Evolutionary conservation across 2,888 invertebrate genomes (phyloP).

Genomic region (Agrochola lota): DNA sequence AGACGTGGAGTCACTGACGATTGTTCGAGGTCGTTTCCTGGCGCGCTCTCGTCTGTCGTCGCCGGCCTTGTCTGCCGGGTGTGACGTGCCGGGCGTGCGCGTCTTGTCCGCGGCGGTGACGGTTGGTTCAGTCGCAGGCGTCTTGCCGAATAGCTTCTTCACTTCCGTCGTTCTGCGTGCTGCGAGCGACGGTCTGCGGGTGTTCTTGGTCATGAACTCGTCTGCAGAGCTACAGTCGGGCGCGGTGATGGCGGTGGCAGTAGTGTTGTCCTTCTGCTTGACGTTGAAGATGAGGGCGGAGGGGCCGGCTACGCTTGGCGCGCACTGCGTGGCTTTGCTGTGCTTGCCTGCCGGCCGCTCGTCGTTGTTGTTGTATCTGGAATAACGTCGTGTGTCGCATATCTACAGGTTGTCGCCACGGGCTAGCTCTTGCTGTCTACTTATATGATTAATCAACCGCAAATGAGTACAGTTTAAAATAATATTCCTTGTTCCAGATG

Average conservation of each 20-base stretch:
- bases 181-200: no score
- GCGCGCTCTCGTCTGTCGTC: background rate
- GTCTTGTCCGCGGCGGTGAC: background rate
- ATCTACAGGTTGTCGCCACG: slow-evolving; percentile 1
- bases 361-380: slow-evolving; percentile 22
- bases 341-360: background rate
- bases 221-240: slow-evolving; percentile 20
- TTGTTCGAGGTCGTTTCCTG: background rate
- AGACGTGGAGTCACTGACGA: slow-evolving; percentile 6
- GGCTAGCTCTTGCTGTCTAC: background rate
- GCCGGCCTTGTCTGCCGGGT: background rate
- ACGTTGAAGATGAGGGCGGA: slow-evolving; percentile 5
- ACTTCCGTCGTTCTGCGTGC: background rate
- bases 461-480: background rate
- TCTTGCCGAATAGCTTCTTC: background rate
- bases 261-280: background rate
- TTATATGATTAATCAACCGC: background rate
- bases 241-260: background rate
- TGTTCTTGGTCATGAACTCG: slow-evolving; percentile 10
- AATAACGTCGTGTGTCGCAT: background rate
- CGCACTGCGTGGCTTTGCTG: slow-evolving; percentile 30
- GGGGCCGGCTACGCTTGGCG: background rate
- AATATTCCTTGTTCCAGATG: background rate
- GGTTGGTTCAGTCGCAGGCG: background rate
- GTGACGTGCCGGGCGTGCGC: no score